These are phyloP conservation scores for Erpetoichthys calabaricus DNA, from an alignment of 2,797 vertebrate genomes.

Conservation along the genomic window DNA sequence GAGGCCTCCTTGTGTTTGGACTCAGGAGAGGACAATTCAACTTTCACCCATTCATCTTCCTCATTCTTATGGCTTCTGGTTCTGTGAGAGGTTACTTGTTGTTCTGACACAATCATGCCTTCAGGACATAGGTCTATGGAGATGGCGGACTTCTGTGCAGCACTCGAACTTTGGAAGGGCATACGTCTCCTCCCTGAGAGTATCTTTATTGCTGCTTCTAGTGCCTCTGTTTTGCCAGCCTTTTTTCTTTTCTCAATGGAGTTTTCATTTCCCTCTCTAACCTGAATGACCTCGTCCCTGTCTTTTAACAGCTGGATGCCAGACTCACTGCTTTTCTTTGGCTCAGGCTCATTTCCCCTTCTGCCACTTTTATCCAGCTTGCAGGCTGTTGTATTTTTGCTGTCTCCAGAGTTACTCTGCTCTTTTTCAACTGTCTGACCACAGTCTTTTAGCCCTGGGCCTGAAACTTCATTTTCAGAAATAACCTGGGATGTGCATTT, in stretches of 20 bases:
- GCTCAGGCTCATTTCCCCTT: conserved; percentile 32
- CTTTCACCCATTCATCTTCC: conserved; percentile 24
- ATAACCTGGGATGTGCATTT: no score
- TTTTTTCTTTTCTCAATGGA: conserved; percentile 2
- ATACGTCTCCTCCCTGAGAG: no score
- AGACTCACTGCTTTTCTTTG: no score
- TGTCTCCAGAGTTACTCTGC: conserved; percentile 5
- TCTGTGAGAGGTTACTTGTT: conserved; percentile 13
- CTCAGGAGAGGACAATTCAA: conserved; percentile 11
- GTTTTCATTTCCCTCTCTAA: conserved; percentile 1
- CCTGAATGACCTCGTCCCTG: no score
- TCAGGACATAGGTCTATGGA: conserved; percentile 19
- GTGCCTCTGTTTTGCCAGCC: no score
- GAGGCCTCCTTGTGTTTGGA: conserved; percentile 13
- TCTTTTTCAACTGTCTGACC: conserved; percentile 15
- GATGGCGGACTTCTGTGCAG: conserved; percentile 14
- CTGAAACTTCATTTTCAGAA: no score
- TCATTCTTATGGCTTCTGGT: conserved; percentile 17
- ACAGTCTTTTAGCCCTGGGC: no score
- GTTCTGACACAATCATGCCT: conserved; percentile 14
- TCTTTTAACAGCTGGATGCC: no score
- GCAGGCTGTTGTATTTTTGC: not conserved
- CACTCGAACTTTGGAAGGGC: conserved; percentile 16
- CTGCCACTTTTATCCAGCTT: conserved; percentile 1
- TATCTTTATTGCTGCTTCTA: no score